Conservation (phyloP, 1,140 invertebrate genomes). For the Heliconius nattereri region DNA sequence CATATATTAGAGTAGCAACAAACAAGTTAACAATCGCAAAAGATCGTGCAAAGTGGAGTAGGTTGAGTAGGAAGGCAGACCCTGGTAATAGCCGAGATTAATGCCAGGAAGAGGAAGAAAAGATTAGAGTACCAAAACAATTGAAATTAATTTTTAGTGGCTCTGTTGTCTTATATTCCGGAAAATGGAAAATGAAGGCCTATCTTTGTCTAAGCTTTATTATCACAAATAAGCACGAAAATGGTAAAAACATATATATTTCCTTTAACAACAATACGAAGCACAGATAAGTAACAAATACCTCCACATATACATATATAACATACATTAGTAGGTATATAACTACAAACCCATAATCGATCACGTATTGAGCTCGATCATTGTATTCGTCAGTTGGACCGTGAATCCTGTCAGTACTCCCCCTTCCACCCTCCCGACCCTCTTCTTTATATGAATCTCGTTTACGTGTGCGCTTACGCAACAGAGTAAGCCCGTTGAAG, state of each 20-base stretch:
- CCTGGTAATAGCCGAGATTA: too few species aligned
- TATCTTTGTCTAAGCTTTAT: too few species aligned
- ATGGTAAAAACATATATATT: background rate
- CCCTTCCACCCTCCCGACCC: conserved; percentile 44
- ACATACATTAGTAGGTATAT: conserved; percentile 35
- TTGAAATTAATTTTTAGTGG: background rate
- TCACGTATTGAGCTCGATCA: conserved; percentile 76
- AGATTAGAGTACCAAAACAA: too few species aligned
- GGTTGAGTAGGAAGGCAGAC: too few species aligned
- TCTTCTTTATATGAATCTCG: conserved; percentile 70
- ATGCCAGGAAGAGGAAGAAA: too few species aligned
- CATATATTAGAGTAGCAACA: too few species aligned
- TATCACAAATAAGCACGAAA: too few species aligned
- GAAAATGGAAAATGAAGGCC: too few species aligned
- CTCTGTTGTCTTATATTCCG: background rate
- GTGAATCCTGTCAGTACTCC: conserved; percentile 75
- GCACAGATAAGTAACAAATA: conserved; percentile 11
- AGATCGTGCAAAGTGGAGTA: too few species aligned
- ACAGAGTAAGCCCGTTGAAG: conserved; percentile 66
- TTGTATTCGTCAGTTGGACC: conserved; percentile 76
- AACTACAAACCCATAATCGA: conserved; percentile 74
- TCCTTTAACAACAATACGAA: background rate
- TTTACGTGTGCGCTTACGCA: conserved; percentile 75
- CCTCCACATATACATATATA: conserved; percentile 34
- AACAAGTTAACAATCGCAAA: too few species aligned